Percentiles rank a stretch among this genome's conserved stretches.
These are phyloP conservation scores for Chrysogorgia sp. DNA, from an alignment of 92 coral and sea anemone genomes.

Conservation along the genomic window DNA sequence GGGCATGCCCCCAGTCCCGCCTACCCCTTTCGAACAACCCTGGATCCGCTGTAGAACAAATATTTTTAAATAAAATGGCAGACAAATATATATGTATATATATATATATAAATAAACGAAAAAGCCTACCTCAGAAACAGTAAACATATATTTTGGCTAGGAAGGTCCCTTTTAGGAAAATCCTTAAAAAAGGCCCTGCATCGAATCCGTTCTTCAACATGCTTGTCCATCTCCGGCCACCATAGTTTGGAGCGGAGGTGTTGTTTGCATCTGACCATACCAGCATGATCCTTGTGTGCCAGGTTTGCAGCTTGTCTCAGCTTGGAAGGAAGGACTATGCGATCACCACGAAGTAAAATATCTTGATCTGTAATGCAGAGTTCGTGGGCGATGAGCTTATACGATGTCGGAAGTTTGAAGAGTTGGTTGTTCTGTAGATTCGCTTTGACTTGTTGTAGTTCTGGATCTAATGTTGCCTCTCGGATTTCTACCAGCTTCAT, in stretches of 20 bases:
- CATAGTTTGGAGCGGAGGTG: conserved; percentile 50
- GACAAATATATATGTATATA: too few relatives aligned
- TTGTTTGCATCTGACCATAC: conserved; percentile 58
- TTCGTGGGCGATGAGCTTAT: conserved; percentile 50
- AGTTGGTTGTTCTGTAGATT: conserved; percentile 29
- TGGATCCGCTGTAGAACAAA: too few relatives aligned
- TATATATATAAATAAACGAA: too few relatives aligned
- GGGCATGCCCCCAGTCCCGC: too few relatives aligned
- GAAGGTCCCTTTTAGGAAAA: too few relatives aligned
- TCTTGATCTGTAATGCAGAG: conserved; percentile 62
- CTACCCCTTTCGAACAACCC: too few relatives aligned
- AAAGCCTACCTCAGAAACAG: too few relatives aligned
- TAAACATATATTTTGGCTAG: too few relatives aligned
- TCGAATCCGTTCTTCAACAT: conserved; percentile 44
- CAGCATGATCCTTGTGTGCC: conserved; percentile 58
- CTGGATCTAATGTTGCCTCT: conserved; percentile 47
- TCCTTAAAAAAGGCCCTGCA: too few relatives aligned
- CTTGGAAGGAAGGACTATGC: conserved; percentile 49
- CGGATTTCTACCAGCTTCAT: conserved; percentile 48
- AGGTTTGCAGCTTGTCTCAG: conserved; percentile 46
- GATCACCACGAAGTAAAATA: conserved; percentile 51
- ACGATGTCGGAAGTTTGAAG: conserved; percentile 38
- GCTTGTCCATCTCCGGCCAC: conserved; percentile 57
- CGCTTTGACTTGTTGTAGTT: conserved; percentile 35
- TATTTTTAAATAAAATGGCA: too few relatives aligned